Conservation (phyloP, 2,113 vertebrate species). For the Pterocles gutturalis region DNA sequence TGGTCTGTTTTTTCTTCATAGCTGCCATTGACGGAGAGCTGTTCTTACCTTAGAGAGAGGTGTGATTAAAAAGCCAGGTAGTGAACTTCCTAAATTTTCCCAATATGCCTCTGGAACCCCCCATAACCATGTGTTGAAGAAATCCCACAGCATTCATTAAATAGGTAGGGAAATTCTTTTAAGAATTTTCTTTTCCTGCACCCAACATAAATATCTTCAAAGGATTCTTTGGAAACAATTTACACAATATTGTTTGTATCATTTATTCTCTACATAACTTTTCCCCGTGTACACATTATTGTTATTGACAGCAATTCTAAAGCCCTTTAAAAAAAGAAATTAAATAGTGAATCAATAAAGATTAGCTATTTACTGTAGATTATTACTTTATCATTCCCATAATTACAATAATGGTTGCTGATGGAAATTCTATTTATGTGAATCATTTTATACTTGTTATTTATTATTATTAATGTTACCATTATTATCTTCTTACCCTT, state of each 20-base stretch:
- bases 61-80: slow-evolving; percentile 60
- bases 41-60: slow-evolving; percentile 42
- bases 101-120: slow-evolving; percentile 29
- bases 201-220: slow-evolving; percentile 54
- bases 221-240: slow-evolving; percentile 55
- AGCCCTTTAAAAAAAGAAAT: slow-evolving; percentile 73
- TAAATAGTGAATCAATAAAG: slow-evolving; percentile 88
- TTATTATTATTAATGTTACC: slow-evolving; percentile 88
- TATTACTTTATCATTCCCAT: slow-evolving; percentile 88
- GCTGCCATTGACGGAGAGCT: slow-evolving; percentile 60
- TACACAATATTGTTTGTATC: slow-evolving; percentile 33
- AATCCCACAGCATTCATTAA: slow-evolving; percentile 44
- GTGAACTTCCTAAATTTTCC: slow-evolving; percentile 31
- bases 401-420: slow-evolving; percentile 85
- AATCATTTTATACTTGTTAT: slow-evolving; percentile 90
- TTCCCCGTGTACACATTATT: slow-evolving; percentile 58
- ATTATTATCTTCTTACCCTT: slow-evolving; percentile 88
- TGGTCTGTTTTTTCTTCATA: slow-evolving; percentile 56
- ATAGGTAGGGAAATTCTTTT: slow-evolving; percentile 8
- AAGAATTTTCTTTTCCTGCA: slow-evolving; percentile 39
- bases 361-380: slow-evolving; percentile 88
- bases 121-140: slow-evolving; percentile 40
- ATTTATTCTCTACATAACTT: slow-evolving; percentile 53
- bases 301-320: slow-evolving; percentile 80
- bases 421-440: slow-evolving; percentile 88